phyloP scores from a whole-genome alignment of 1,140 invertebrate species.

The Drosophila lacteicornis region DNA sequence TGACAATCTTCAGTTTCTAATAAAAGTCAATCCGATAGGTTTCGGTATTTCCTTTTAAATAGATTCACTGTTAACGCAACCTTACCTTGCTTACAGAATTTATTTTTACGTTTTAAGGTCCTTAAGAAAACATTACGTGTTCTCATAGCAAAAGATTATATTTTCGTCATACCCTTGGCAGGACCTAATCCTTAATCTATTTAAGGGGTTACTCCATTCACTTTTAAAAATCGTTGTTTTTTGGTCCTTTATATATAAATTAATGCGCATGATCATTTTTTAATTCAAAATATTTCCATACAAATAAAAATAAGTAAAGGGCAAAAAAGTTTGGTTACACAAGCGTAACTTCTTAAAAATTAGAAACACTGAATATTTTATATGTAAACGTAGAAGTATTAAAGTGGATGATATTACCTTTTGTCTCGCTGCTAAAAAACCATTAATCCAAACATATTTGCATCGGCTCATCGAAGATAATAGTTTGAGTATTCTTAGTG shows the following conservation, averaged over 20 bases:
- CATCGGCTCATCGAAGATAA: background rate
- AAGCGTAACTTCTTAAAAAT: too few species aligned
- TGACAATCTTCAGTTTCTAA: background rate
- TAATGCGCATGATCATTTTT: too few species aligned
- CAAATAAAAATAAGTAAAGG: too few species aligned
- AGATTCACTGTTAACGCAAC: background rate
- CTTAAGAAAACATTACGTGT: background rate
- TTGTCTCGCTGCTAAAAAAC: slow-evolving; percentile 8
- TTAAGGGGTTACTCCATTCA: too few species aligned
- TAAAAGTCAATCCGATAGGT: background rate
- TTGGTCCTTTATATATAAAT: too few species aligned
- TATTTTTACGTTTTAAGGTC: too few species aligned
- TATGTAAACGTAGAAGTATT: background rate
- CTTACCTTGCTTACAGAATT: background rate
- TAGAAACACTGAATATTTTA: too few species aligned
- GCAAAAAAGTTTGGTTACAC: too few species aligned
- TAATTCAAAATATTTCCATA: too few species aligned
- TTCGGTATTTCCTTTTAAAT: background rate
- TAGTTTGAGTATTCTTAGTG: slow-evolving; percentile 10
- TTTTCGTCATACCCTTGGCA: background rate
- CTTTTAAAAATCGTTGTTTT: too few species aligned
- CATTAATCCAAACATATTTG: slow-evolving; percentile 5
- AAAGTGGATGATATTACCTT: slow-evolving; percentile 16
- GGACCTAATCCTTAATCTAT: too few species aligned
- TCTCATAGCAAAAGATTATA: background rate